A percentile compares a stretch with the other conserved stretches of the same genome.
These are phyloP conservation scores for Plebejus argus DNA, from an alignment of 2,888 invertebrate species.

Conservation along the genomic window DNA sequence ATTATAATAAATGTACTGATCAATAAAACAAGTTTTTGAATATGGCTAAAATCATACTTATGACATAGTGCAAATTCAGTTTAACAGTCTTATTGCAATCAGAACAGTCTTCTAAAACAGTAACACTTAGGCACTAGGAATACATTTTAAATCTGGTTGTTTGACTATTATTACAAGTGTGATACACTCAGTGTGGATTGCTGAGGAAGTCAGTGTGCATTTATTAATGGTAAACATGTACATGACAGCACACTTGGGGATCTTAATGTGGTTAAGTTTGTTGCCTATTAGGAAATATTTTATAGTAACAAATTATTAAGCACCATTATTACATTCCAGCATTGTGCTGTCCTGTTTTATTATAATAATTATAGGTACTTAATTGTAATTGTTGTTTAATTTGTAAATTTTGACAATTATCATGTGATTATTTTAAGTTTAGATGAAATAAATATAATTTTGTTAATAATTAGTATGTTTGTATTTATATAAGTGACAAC, in stretches of 20 bases:
- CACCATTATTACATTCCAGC: conserved; percentile 69
- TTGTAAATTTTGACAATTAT: conserved; percentile 71
- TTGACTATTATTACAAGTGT: not conserved
- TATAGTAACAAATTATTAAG: conserved; percentile 48
- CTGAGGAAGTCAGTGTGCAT: conserved; percentile 53
- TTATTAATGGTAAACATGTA: conserved; percentile 63
- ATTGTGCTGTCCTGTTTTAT: conserved; percentile 69
- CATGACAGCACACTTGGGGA: conserved; percentile 63
- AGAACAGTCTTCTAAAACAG: conserved; percentile 7
- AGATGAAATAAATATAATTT: conserved; percentile 45
- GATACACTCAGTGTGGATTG: not conserved
- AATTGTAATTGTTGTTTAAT: conserved; percentile 58
- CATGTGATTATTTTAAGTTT: conserved; percentile 62
- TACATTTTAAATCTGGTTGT: not conserved
- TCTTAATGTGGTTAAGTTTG: conserved; percentile 40
- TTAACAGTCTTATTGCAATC: not conserved
- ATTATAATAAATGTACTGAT: not conserved
- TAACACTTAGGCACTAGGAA: not conserved
- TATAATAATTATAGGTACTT: conserved; percentile 58
- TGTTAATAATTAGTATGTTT: conserved; percentile 55
- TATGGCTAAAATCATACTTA: not conserved
- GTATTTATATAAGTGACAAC: conserved; percentile 62
- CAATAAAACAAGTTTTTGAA: not conserved
- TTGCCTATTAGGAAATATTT: conserved; percentile 48
- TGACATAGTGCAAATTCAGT: not conserved